Evolutionary conservation across 2,888 invertebrate species (phyloP).

Genomic region (Drosophila sordidula): DNA sequence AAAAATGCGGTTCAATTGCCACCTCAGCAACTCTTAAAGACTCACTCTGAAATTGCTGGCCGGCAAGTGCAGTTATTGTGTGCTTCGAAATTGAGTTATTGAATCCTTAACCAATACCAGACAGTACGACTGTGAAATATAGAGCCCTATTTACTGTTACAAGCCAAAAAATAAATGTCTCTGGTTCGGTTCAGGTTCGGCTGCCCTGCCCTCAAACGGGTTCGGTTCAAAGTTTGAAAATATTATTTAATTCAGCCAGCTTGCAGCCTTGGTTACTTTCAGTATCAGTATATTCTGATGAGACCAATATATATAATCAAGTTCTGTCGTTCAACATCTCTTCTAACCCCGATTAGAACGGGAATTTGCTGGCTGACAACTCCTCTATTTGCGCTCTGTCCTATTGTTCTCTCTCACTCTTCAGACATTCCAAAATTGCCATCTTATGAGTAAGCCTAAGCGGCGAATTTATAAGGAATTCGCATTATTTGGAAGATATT

Average conservation of each 20-base stretch:
- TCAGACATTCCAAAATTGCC: neutral
- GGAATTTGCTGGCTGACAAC: neutral
- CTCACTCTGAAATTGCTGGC: conserved; percentile 1
- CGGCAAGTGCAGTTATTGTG: neutral
- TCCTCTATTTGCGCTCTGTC: neutral
- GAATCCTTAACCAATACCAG: neutral
- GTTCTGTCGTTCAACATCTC: too few relatives aligned
- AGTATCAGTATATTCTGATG: too few relatives aligned
- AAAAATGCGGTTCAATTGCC: conserved; percentile 47
- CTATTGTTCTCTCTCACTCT: neutral
- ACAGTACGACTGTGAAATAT: neutral
- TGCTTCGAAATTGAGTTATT: conserved; percentile 1
- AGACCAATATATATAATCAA: too few relatives aligned
- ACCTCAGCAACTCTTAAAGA: conserved; percentile 17
- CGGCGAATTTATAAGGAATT: conserved; percentile 4
- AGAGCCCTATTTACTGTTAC: neutral
- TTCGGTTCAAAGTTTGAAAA: too few relatives aligned
- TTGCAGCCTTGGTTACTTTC: too few relatives aligned
- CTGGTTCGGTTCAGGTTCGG: too few relatives aligned
- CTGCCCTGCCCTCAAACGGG: too few relatives aligned
- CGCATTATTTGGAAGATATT: conserved; percentile 7
- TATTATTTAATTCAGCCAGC: too few relatives aligned
- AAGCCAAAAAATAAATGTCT: too few relatives aligned
- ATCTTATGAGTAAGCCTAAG: neutral
- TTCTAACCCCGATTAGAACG: too few relatives aligned